Conservation (phyloP, 92 coral and sea anemone species). For the Hydrozoanthus gracilis region DNA sequence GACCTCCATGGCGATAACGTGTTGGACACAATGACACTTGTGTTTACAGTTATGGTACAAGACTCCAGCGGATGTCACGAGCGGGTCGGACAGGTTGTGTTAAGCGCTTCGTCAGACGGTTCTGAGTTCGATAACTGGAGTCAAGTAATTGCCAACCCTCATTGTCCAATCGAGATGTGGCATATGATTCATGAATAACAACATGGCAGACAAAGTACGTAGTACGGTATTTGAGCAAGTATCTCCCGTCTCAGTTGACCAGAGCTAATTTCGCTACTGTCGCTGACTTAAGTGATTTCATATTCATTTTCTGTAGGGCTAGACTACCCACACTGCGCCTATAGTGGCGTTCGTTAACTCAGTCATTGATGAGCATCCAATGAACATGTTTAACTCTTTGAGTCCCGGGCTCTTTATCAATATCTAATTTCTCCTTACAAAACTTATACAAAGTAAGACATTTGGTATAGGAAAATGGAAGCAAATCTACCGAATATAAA, state of each 20-base stretch:
- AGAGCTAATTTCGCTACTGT: neutral
- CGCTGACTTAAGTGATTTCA: neutral
- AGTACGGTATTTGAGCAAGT: neutral
- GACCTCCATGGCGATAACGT: conserved; percentile 89
- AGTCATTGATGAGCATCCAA: no score
- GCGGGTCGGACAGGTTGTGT: conserved; percentile 94
- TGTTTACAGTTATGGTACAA: conserved; percentile 85
- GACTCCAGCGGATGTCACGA: conserved; percentile 99
- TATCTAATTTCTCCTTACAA: no score
- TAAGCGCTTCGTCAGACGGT: conserved; percentile 94
- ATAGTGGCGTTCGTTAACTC: no score
- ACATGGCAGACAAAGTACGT: neutral
- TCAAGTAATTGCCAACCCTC: conserved; percentile 96
- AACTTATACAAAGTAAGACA: no score
- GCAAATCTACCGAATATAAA: no score
- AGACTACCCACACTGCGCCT: no score
- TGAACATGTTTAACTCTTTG: no score
- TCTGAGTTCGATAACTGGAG: conserved; percentile 99
- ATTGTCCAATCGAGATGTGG: conserved; percentile 98
- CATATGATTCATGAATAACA: conserved; percentile 95
- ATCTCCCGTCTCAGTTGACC: neutral
- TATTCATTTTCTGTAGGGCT: no score
- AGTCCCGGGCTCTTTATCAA: no score
- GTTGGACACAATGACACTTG: conserved; percentile 90
- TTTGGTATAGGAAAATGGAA: no score